Conservation (phyloP, 2,797 vertebrate genomes). For the Diceros bicornis region DNA sequence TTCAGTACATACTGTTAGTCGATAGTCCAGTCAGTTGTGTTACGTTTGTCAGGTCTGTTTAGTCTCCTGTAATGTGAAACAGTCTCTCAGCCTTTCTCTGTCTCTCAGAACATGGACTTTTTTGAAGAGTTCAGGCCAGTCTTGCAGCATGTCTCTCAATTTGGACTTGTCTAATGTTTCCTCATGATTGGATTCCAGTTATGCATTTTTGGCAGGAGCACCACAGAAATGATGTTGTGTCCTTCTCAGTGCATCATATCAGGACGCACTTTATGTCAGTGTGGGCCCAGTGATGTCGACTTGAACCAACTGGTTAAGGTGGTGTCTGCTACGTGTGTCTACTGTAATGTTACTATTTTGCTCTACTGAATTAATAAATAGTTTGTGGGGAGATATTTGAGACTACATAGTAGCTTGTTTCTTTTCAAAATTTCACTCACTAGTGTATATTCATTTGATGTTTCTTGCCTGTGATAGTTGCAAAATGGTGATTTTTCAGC, state of each 20-base stretch:
- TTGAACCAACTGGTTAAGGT: not conserved
- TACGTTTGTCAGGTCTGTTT: not conserved
- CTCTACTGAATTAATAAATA: not conserved
- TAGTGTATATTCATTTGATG: not conserved
- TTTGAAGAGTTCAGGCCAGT: not conserved
- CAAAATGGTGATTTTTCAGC: conserved; percentile 29
- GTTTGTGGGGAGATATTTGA: not conserved
- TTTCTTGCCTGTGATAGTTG: not conserved
- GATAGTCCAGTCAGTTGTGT: not conserved
- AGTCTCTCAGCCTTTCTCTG: not conserved
- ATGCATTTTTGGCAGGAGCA: not conserved
- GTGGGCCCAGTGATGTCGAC: not conserved
- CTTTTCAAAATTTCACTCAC: not conserved
- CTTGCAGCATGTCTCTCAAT: not conserved
- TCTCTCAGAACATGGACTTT: not conserved
- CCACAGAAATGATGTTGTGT: not conserved
- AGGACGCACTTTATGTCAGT: not conserved
- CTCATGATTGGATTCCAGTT: not conserved
- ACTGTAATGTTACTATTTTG: not conserved
- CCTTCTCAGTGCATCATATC: not conserved
- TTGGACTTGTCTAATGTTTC: not conserved
- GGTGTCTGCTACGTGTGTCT: not conserved
- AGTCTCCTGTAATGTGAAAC: not conserved
- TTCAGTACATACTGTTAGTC: not conserved
- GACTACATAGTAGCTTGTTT: not conserved